Evolutionary conservation across 2,888 invertebrate genomes (phyloP).

Genomic region (Dolichopus griseipennis): DNA sequence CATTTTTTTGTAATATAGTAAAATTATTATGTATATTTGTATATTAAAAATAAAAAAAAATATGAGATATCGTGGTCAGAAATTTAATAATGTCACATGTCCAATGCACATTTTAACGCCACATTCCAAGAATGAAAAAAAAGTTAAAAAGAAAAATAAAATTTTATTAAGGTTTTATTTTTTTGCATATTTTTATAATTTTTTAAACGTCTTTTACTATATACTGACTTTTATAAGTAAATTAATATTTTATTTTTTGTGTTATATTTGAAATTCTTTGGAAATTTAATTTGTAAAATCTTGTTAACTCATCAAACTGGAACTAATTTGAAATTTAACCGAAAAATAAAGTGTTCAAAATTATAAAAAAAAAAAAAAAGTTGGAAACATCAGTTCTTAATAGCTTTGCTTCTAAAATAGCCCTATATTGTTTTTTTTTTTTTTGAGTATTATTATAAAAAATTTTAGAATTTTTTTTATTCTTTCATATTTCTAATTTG

Average conservation of each 20-base stretch:
- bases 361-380: not conserved
- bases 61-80: not conserved
- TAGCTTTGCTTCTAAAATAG: too few species aligned
- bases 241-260: too few species aligned
- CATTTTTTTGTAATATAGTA: too few species aligned
- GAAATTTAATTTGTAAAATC: not conserved
- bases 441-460: not conserved
- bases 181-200: too few species aligned
- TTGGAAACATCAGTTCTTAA: too few species aligned
- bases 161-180: too few species aligned
- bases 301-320: not conserved
- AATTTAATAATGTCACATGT: not conserved
- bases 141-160: not conserved
- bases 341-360: not conserved
- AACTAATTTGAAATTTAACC: not conserved
- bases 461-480: too few species aligned
- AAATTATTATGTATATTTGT: too few species aligned
- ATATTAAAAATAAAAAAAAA: too few species aligned
- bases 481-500: too few species aligned
- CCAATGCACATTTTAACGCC: constrained; percentile 3
- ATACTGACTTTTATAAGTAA: too few species aligned
- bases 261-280: not conserved
- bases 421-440: not conserved
- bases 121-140: constrained; percentile 1
- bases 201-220: too few species aligned